Base-by-base conservation (phyloP, 92 coral and sea anemone genomes). In the Phenganax marumi region DNA sequence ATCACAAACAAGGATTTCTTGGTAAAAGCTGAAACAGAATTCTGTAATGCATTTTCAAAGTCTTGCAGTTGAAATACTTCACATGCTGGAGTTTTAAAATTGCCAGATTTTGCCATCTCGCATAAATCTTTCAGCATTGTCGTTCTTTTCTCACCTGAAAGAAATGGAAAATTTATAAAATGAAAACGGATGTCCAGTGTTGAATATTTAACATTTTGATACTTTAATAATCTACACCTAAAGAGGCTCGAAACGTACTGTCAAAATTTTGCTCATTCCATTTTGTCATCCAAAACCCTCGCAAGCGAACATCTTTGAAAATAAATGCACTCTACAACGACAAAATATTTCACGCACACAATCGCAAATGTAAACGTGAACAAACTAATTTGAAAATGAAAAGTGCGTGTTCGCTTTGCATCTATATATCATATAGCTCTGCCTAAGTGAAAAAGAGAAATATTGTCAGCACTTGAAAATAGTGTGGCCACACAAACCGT, bases 201-300 rank as follows among this genome's bases (percentile, higher is more conserved):
- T 43, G 63, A 33, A 33, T 33, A 33, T 2, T 33, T 33, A 33
- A 33, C n/a, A n/a, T n/a, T n/a, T n/a, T n/a, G n/a, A n/a, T n/a
- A n/a, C n/a, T n/a, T n/a, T n/a, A n/a, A n/a, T n/a, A n/a, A n/a
- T n/a, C n/a, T n/a, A n/a, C n/a, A n/a, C n/a, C n/a, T n/a, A n/a
- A 17, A 18, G 18, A 22, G 11, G 53, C 4, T n/a, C 1, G 24
- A 51, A 33, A 7, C 52, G 49, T 79, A 92, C 99, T 88, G 63
- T 87, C 82, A 23, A 82, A 82, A 43, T 91, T 91, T 47, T 84
- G 75, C 25, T 73, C 73, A 48, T 86, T 93, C 99, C 99, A 96
- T 61, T 79, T 85, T 10, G 96, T 87, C 93, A 91, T 92, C 99
- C 99, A 96, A 75, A 96, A 96, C 49, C 99, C 99, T 52, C 91